phyloP scores from a whole-genome alignment of 2,113 vertebrate genomes.

The Alligator sinensis region DNA sequence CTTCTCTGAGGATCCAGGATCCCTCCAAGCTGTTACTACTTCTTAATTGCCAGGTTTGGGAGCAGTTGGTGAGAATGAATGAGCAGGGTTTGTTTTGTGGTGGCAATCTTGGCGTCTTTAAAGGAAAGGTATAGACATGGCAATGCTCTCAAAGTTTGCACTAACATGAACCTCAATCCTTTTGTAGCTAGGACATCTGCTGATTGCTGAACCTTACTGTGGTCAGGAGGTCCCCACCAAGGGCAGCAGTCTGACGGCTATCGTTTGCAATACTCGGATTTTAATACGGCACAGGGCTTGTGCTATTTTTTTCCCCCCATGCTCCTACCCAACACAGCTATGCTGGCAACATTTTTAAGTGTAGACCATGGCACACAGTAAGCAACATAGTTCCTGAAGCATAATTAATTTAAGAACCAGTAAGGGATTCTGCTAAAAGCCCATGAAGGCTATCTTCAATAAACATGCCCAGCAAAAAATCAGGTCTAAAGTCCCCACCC shows the following conservation, averaged over 20 bases:
- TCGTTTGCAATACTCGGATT: background rate
- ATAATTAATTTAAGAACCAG: background rate
- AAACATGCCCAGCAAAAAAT: background rate
- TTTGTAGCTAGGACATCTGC: background rate
- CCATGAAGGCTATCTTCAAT: background rate
- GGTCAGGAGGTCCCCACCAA: accelerated
- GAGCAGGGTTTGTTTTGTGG: too few species aligned
- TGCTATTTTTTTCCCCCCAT: too few species aligned
- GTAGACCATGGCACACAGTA: accelerated
- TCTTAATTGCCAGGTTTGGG: too few species aligned
- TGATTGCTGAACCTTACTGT: background rate
- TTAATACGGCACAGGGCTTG: background rate
- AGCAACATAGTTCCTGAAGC: background rate
- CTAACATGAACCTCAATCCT: background rate
- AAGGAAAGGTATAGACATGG: too few species aligned
- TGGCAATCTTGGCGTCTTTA: too few species aligned
- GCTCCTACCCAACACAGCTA: too few species aligned
- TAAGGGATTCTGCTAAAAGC: background rate
- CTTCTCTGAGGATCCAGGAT: too few species aligned
- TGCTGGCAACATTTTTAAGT: too few species aligned
- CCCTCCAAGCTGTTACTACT: too few species aligned
- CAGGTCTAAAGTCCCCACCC: background rate
- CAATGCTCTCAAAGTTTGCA: background rate
- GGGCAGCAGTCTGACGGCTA: accelerated
- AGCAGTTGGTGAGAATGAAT: too few species aligned